These are phyloP conservation scores for Scotopteryx bipunctaria DNA, from an alignment of 2,888 invertebrate genomes.

Conservation along the genomic window DNA sequence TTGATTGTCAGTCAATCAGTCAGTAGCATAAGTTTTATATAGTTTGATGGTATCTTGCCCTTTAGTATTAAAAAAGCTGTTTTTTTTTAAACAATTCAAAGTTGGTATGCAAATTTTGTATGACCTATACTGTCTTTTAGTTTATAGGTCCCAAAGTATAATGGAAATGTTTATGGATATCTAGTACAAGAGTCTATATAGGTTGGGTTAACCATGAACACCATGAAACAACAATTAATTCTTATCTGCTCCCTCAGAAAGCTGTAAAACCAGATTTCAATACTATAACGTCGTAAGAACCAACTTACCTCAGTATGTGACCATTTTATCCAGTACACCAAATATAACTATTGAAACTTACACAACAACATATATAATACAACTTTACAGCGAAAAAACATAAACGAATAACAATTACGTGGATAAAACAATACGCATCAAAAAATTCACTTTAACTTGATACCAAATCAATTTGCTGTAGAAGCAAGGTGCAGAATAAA, in stretches of 20 bases:
- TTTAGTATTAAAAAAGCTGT: neutral
- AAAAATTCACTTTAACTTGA: constrained; percentile 34
- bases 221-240: constrained; percentile 33
- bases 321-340: constrained; percentile 41
- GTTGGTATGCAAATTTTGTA: neutral
- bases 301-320: constrained; percentile 41
- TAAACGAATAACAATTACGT: constrained; percentile 44
- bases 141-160: neutral
- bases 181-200: too few species aligned
- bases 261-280: constrained; percentile 33
- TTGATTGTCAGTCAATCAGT: too few species aligned
- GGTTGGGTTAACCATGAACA: constrained; percentile 21
- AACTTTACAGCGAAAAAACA: constrained; percentile 44
- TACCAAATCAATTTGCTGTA: constrained; percentile 41
- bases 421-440: constrained; percentile 40
- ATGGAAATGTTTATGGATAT: too few species aligned
- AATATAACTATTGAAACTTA: constrained; percentile 48
- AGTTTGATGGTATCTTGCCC: neutral
- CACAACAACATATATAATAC: constrained; percentile 55
- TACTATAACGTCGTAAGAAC: constrained; percentile 25
- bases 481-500: constrained; percentile 49
- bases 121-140: too few species aligned
- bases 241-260: constrained; percentile 35
- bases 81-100: neutral
- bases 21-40: too few species aligned